Evolutionary conservation across 2,888 invertebrate genomes (phyloP).

Genomic region (Cylloceria caligata): DNA sequence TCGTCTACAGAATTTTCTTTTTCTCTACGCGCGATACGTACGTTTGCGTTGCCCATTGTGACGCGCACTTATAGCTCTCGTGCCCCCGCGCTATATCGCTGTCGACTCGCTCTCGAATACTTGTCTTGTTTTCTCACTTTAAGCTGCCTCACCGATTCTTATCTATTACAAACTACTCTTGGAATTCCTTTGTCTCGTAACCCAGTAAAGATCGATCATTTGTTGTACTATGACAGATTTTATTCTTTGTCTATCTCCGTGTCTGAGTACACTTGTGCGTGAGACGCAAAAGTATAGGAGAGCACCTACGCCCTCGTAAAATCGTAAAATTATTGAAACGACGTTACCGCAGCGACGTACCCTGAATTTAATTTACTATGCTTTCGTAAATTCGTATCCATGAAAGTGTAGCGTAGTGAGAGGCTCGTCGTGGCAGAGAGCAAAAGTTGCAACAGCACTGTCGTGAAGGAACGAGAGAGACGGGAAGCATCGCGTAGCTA

Average conservation of each 20-base stretch:
- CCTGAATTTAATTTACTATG: neutral
- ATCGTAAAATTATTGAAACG: neutral
- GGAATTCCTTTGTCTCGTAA: constrained; percentile 32
- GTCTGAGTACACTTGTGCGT: neutral
- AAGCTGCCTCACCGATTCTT: constrained; percentile 20
- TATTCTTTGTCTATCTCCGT: neutral
- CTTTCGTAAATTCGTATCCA: constrained; percentile 4
- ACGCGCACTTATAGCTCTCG: constrained; percentile 34
- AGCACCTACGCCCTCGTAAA: constrained; percentile 6
- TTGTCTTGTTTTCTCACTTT: constrained; percentile 29
- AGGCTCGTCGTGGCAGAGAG: constrained; percentile 30
- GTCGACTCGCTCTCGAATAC: constrained; percentile 27
- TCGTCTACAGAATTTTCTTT: constrained; percentile 29
- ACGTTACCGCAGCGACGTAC: neutral
- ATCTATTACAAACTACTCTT: constrained; percentile 14
- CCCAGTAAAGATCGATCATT: neutral
- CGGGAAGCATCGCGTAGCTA: constrained; percentile 31
- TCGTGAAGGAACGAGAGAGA: constrained; percentile 24
- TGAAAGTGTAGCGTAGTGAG: constrained; percentile 41
- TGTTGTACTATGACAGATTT: neutral
- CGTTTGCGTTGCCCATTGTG: constrained; percentile 2
- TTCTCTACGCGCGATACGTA: constrained; percentile 4
- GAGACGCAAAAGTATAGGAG: neutral
- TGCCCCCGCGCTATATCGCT: neutral
- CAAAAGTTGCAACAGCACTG: constrained; percentile 53